phyloP scores from a whole-genome alignment of 1,140 invertebrate genomes.

The Diachasmimorpha longicaudata region DNA sequence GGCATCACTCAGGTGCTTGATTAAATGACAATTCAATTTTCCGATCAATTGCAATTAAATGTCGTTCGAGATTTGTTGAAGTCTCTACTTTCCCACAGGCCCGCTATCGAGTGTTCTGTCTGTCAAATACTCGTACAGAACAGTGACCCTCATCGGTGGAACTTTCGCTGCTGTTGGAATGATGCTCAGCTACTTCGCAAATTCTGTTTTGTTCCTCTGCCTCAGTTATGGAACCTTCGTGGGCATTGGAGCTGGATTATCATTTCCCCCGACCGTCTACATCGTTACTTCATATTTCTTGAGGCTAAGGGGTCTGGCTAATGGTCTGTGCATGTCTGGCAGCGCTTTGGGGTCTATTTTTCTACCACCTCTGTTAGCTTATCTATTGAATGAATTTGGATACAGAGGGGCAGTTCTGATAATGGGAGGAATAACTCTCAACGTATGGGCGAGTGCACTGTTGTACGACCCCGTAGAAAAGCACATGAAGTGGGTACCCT shows the following conservation, averaged over 20 bases:
- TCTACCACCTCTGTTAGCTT: conserved; percentile 75
- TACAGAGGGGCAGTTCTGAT: conserved; percentile 82
- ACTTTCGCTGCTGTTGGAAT: conserved; percentile 83
- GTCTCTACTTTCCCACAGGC: conserved; percentile 64
- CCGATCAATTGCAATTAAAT: background rate
- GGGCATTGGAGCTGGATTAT: conserved; percentile 80
- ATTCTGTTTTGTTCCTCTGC: conserved; percentile 77
- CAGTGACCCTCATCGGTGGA: conserved; percentile 85
- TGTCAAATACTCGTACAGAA: conserved; percentile 89
- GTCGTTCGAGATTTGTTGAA: conserved; percentile 7
- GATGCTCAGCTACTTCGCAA: conserved; percentile 83
- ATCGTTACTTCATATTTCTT: conserved; percentile 90
- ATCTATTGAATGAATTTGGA: conserved; percentile 74
- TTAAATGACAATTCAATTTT: no score
- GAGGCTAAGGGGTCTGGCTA: conserved; percentile 79
- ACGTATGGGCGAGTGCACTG: conserved; percentile 82
- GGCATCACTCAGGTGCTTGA: no score
- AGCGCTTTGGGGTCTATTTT: conserved; percentile 85
- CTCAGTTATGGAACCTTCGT: conserved; percentile 82
- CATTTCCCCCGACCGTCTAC: conserved; percentile 88
- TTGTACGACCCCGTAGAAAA: conserved; percentile 84
- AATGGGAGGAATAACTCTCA: conserved; percentile 81
- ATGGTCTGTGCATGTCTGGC: conserved; percentile 88
- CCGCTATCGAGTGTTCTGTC: conserved; percentile 89
- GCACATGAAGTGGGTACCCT: conserved; percentile 72